Percentiles rank a stretch among this genome's conserved stretches.
Conservation (phyloP, 1,140 invertebrate species). For the Cyclargus thomasi region DNA sequence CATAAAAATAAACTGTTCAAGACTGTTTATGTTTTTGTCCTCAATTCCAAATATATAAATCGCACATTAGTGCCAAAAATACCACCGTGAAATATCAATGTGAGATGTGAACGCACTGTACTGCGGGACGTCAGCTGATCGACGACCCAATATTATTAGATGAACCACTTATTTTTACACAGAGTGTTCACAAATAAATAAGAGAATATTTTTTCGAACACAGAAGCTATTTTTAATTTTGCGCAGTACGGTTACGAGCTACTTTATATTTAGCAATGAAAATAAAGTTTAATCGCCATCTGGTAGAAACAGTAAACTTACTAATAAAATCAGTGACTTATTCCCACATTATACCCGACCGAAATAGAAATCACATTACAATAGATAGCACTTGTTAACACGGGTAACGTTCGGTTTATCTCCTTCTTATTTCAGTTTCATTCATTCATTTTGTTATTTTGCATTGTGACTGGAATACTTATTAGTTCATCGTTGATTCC, state of each 20-base stretch:
- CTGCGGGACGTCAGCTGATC: neutral
- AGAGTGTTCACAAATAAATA: neutral
- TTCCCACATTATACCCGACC: neutral
- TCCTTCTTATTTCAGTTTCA: neutral
- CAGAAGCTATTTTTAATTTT: neutral
- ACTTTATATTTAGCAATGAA: neutral
- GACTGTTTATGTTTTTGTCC: neutral
- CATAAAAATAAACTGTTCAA: neutral
- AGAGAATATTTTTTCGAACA: too few relatives aligned
- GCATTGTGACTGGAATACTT: neutral
- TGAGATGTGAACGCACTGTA: constrained; percentile 18
- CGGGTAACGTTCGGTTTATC: neutral
- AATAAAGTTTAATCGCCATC: neutral
- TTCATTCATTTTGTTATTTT: neutral
- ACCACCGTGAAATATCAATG: neutral
- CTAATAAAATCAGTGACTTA: neutral
- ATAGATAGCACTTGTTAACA: neutral
- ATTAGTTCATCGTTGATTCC: neutral
- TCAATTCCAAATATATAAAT: neutral
- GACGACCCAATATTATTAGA: constrained; percentile 15
- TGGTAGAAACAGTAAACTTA: neutral
- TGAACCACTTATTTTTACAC: constrained; percentile 4
- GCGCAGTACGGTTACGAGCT: neutral
- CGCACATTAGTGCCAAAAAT: neutral
- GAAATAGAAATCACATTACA: neutral